A percentile compares a stretch with the other conserved stretches of the same genome.
These are phyloP conservation scores for Steinernema scapterisci DNA, from an alignment of 2,888 invertebrate genomes.

Conservation along the genomic window DNA sequence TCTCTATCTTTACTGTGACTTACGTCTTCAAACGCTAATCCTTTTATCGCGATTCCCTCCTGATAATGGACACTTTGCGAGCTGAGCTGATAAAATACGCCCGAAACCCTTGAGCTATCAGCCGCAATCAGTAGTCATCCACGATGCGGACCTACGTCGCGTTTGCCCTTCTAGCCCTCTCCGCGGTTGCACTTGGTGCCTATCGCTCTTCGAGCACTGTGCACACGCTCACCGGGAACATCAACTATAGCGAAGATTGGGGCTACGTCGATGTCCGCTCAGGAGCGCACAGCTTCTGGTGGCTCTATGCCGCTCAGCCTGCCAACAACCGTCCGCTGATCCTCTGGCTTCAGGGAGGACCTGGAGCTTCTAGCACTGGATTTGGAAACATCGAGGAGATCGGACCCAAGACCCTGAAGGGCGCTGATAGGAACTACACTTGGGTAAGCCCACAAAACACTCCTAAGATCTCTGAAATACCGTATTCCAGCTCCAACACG, in stretches of 20 bases:
- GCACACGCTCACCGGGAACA: constrained; percentile 21
- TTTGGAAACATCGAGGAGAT: constrained; percentile 86
- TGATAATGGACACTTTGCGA: too few relatives aligned
- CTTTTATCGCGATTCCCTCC: background rate
- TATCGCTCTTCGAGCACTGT: constrained; percentile 12
- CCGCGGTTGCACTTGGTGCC: background rate
- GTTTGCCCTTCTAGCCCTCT: background rate
- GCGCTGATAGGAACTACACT: constrained; percentile 33
- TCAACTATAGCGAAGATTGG: constrained; percentile 73
- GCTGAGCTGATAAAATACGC: background rate
- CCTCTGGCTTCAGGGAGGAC: constrained; percentile 88
- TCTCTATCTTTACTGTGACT: too few relatives aligned
- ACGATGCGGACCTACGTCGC: background rate
- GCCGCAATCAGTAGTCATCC: background rate
- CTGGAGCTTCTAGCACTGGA: constrained; percentile 80
- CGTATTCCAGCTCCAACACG: constrained; percentile 75
- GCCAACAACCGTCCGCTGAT: constrained; percentile 74
- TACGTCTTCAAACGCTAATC: background rate
- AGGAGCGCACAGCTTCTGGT: constrained; percentile 83
- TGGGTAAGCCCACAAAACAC: background rate
- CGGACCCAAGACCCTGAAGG: constrained; percentile 73
- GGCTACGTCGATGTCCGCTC: constrained; percentile 78
- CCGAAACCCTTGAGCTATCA: background rate
- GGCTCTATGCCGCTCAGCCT: constrained; percentile 76
- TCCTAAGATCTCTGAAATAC: background rate